phyloP scores from a whole-genome alignment of 2,888 invertebrate species.

The Linyphia triangularis region DNA sequence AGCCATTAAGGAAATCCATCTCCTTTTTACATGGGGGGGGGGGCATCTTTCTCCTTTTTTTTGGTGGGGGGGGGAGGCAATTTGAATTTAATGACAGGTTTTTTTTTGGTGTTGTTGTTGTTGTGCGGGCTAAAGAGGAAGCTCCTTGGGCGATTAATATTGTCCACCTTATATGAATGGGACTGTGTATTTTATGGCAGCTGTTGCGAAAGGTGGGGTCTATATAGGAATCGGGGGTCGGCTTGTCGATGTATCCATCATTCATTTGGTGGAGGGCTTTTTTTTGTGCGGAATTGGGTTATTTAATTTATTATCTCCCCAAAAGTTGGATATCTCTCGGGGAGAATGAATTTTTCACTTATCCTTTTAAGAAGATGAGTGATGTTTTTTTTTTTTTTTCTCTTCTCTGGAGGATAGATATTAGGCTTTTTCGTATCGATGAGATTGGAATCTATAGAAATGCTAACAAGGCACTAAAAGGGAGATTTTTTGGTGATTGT shows the following conservation, averaged over 20 bases:
- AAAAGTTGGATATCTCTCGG: not conserved
- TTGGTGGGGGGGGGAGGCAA: no score
- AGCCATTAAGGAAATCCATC: conserved; percentile 49
- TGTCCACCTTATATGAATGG: conserved; percentile 51
- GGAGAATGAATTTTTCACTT: not conserved
- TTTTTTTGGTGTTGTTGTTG: conserved; percentile 20
- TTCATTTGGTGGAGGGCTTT: not conserved
- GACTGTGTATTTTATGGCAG: conserved; percentile 16
- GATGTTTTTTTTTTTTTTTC: not conserved
- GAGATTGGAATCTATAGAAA: not conserved
- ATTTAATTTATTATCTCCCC: conserved; percentile 50
- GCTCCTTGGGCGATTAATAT: conserved; percentile 44
- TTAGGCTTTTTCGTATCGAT: not conserved
- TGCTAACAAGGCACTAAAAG: not conserved
- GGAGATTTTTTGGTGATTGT: no score
- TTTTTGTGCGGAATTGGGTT: conserved; percentile 26
- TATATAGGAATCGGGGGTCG: conserved; percentile 9
- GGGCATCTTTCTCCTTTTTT: conserved; percentile 16
- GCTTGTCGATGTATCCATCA: conserved; percentile 33
- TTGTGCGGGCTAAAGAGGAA: conserved; percentile 6
- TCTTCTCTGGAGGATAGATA: no score
- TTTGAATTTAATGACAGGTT: conserved; percentile 58
- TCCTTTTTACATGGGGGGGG: conserved; percentile 9
- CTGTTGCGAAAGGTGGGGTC: conserved; percentile 19
- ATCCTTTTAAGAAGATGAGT: not conserved